phyloP scores from a whole-genome alignment of 2,888 invertebrate genomes.

The Helleia helle region DNA sequence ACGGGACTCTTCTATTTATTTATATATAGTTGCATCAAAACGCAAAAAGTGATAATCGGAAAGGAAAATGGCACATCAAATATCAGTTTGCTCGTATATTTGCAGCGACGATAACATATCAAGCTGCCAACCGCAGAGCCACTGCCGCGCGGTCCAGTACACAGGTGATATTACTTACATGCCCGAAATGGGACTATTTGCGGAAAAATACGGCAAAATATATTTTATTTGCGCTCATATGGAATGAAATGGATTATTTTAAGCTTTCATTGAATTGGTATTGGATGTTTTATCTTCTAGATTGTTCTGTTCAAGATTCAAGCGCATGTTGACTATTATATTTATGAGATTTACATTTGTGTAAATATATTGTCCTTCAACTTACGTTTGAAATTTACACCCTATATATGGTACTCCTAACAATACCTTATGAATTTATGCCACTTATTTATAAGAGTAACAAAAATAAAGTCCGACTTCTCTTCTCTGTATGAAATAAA shows the following conservation, averaged over 20 bases:
- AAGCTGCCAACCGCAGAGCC: slow-evolving; percentile 19
- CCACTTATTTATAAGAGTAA: too few relatives aligned
- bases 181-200: slow-evolving; percentile 14
- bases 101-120: slow-evolving; percentile 11
- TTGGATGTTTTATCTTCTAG: background rate
- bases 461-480: too few relatives aligned
- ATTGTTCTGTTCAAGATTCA: background rate
- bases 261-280: background rate
- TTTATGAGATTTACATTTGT: too few relatives aligned
- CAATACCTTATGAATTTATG: too few relatives aligned
- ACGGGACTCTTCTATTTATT: too few relatives aligned
- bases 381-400: too few relatives aligned
- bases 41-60: background rate
- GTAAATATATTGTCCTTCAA: too few relatives aligned
- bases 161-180: slow-evolving; percentile 24
- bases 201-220: slow-evolving; percentile 13
- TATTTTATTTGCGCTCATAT: background rate
- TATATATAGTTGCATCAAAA: too few relatives aligned
- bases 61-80: background rate
- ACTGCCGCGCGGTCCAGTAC: slow-evolving; percentile 23
- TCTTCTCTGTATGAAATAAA: too few relatives aligned
- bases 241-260: background rate
- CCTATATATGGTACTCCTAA: too few relatives aligned
- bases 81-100: slow-evolving; percentile 3
- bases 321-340: background rate